Conservation (phyloP, 2,113 vertebrate species). For the Hemicordylus capensis region DNA sequence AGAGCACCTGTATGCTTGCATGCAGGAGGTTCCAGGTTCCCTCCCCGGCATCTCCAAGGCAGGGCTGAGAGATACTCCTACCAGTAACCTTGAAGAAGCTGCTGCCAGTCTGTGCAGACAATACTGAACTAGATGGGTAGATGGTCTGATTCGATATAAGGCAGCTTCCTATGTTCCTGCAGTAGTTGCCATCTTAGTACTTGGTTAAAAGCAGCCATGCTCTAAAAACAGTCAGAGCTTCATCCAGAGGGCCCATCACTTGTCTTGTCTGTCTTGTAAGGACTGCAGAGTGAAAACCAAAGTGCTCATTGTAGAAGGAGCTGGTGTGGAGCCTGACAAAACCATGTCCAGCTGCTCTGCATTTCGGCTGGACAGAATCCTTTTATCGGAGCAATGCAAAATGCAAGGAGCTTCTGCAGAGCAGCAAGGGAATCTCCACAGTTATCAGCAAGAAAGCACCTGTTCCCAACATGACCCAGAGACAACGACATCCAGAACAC, state of each 20-base stretch:
- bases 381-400: conserved; percentile 58
- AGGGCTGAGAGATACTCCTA: no score
- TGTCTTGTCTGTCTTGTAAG: background rate
- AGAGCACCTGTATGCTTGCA: no score
- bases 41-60: no score
- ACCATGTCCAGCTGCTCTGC: background rate
- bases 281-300: background rate
- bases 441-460: conserved; percentile 65
- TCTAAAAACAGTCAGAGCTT: rapidly evolving
- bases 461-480: conserved; percentile 57
- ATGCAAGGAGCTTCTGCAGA: conserved; percentile 22
- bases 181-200: background rate
- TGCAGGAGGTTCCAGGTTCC: no score
- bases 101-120: no score
- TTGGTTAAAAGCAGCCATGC: background rate
- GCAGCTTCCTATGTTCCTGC: no score
- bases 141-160: no score
- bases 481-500: conserved; percentile 47
- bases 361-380: conserved; percentile 25
- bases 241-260: conserved; percentile 6
- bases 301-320: rapidly evolving
- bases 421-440: conserved; percentile 59
- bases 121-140: no score
- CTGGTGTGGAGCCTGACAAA: background rate
- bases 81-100: no score